Base-by-base conservation (phyloP, 2,113 vertebrate species). In the Sceloporus undulatus region DNA sequence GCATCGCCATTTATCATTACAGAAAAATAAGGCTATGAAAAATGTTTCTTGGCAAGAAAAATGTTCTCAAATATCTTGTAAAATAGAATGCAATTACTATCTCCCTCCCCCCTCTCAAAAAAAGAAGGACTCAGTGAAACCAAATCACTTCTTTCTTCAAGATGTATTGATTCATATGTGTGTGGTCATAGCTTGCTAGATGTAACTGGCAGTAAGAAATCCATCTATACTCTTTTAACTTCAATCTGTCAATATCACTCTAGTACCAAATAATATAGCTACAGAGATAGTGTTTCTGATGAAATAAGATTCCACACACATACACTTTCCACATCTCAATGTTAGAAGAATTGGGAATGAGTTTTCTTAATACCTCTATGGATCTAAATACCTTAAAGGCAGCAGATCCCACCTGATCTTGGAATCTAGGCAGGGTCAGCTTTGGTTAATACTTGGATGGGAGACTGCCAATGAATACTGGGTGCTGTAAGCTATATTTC, bases 21-120 rank as follows among this genome's bases (percentile, higher is more conserved):
- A 66, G 42, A 66, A 90, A 88, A 91, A 84, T 81, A 9, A 40
- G 68, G 52, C n/a, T 82, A 34, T 65, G 78, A 90, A 90, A 85
- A 89, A 68, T 23, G 25, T 74, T 88, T 7, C n/a, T 87, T 84
- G 42, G 66, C 91, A 4, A 40, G 70, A 23, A 54, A 83, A 85
- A 25, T 76, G 1, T 19, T 29, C 34, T 91, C 88, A 87, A 85
- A 90, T 87, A 82, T 81, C 62, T 85, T 62, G 5, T 8, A 52
- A 90, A 56, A 62, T 25, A 77, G 38, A 80, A 88, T 92, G 54
- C 82, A 48, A 9, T 81, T 74, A 25, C 9, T 65, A 29, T 34
- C 34, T 34, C 34, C 34, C 34, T 34, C 34, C 34, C 34, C 34
- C 23, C 48, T 6, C 5, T 34, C 84, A 86, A 0, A n/a, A 77